Conservation (phyloP, 2,888 invertebrate species). For the Pharmacophagus antenor region DNA sequence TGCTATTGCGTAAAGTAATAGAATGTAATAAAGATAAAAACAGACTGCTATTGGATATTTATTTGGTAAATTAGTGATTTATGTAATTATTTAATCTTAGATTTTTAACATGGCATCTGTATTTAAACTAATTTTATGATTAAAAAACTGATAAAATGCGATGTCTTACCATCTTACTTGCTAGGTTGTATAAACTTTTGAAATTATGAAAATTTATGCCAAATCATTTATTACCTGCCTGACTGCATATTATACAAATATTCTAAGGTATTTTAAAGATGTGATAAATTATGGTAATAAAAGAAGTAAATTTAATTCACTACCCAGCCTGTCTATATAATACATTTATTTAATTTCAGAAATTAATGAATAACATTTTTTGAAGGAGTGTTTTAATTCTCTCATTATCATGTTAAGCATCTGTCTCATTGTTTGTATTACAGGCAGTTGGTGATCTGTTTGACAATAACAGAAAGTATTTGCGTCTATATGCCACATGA, state of each 20-base stretch:
- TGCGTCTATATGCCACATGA: slow-evolving; percentile 58
- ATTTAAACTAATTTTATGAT: too few relatives aligned
- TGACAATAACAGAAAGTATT: slow-evolving; percentile 66
- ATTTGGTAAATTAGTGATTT: too few relatives aligned
- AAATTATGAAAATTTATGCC: too few relatives aligned
- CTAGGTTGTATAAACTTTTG: not conserved
- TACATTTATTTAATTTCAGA: slow-evolving; percentile 12
- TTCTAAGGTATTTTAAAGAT: not conserved
- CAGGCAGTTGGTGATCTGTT: slow-evolving; percentile 80
- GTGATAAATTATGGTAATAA: not conserved
- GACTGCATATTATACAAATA: not conserved
- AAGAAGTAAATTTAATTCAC: not conserved
- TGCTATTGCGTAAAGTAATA: too few relatives aligned
- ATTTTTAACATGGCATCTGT: too few relatives aligned
- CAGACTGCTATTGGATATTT: too few relatives aligned
- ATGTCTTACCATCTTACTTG: too few relatives aligned
- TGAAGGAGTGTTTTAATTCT: not conserved
- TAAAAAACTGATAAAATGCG: too few relatives aligned
- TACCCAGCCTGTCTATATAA: not conserved
- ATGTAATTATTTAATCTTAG: too few relatives aligned
- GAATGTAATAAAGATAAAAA: too few relatives aligned
- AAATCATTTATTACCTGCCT: not conserved
- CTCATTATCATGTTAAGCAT: slow-evolving; percentile 38
- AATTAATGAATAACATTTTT: not conserved
- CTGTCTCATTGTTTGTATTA: slow-evolving; percentile 71